Evolutionary conservation across 30 jellyfish, hydroid and myxozoan species (phyloP), one percentile per base, ranked within the genome.

Genomic region (Hydractinia symbiolongicarpus): DNA sequence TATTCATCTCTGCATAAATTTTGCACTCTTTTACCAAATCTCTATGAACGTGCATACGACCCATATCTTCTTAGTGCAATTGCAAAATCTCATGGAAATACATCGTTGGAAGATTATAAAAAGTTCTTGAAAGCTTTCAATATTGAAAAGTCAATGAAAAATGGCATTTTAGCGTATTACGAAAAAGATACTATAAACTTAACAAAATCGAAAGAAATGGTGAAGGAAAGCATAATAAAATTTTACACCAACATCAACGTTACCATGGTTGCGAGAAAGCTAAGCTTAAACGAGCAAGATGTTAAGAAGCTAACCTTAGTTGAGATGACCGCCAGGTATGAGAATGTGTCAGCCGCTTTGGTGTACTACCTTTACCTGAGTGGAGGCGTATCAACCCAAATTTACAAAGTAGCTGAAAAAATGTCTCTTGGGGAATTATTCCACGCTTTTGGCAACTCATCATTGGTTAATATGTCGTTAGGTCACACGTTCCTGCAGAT

Each of bases 1-100:
- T 64, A 64, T 64, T 64, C 74, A 6, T 64, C 74, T 64, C 5
- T 51, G 8, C 19, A n/a, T 4, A 64, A 4, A 1, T 6, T 64
- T 64, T 64, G 74, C 74, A 64, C 19, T 7, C 19, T 64, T 13
- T n/a, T 64, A 7, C 74, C 74, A 8, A 44, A 64, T 64, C 74
- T 64, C 0, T 64, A 64, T 13, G 74, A 64, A 64, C 17, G 19
- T 44, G 7, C 74, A 13, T 64, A 64, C 40, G 17, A 64, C 7
- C 74, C 74, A 64, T 64, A 64, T 64, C 40, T 64, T 5, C 9
- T 64, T 5, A 64, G 0, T n/a, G 40, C 7, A 64, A n/a, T 51
- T 64, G 74, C 74, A 7, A 13, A 51, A 9, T 7, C 17, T n/a
- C 74, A n/a, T 64, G 74, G 74, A 64, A 64, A 51, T 13, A 64